A percentile compares a stretch with the other conserved stretches of the same genome.
phyloP scores from a whole-genome alignment of 2,888 invertebrate species.

The Nymphalis urticae region DNA sequence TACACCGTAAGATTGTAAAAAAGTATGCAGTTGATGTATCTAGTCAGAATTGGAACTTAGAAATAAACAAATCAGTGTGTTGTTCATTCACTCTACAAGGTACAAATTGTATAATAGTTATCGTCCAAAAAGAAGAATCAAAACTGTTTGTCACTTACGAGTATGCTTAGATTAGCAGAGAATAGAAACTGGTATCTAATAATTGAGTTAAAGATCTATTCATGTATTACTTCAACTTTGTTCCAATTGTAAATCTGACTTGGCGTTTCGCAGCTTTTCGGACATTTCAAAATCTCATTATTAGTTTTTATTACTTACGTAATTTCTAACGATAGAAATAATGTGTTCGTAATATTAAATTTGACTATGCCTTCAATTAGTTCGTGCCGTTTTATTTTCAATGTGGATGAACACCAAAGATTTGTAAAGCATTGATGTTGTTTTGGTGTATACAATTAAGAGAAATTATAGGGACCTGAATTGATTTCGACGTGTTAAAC shows the following conservation, averaged over 20 bases:
- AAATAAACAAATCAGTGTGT: constrained; percentile 49
- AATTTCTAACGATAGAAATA: constrained; percentile 64
- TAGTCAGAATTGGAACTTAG: constrained; percentile 78
- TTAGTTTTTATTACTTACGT: constrained; percentile 70
- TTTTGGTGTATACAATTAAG: constrained; percentile 80
- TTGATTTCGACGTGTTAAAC: constrained; percentile 74
- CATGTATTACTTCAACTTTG: constrained; percentile 24
- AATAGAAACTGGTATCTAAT: background rate
- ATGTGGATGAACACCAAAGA: constrained; percentile 81
- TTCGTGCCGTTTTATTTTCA: constrained; percentile 72
- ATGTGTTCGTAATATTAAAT: constrained; percentile 77
- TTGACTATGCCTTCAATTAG: constrained; percentile 63
- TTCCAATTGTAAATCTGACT: constrained; percentile 56
- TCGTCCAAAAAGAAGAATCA: background rate
- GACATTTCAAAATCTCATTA: constrained; percentile 76
- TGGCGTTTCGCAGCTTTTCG: constrained; percentile 77
- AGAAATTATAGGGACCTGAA: constrained; percentile 81
- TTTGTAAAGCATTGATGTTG: constrained; percentile 73
- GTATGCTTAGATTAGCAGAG: background rate
- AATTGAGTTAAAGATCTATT: background rate
- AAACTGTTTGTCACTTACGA: background rate
- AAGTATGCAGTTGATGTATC: constrained; percentile 63
- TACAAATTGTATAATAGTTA: constrained; percentile 22
- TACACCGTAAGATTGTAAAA: constrained; percentile 41
- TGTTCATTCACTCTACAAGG: constrained; percentile 41